Evolutionary conservation across 2,113 vertebrate genomes (phyloP).

Genomic region (Eulemur macaco): DNA sequence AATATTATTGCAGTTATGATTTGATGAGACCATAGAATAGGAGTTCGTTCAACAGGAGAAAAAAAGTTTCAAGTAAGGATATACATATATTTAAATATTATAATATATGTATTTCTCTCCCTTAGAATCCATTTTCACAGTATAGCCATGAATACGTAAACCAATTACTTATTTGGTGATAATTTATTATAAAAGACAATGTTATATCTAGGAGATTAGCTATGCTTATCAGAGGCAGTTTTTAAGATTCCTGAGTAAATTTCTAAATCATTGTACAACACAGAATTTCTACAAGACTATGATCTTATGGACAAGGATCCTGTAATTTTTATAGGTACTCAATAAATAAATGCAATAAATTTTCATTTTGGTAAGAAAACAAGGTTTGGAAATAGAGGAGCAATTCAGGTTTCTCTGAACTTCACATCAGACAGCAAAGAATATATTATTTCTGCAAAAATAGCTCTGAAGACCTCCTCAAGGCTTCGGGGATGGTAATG

Average conservation of each 20-base stretch:
- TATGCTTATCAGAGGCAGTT: not conserved
- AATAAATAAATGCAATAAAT: not conserved
- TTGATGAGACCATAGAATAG: not conserved
- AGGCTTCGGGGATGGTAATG: not conserved
- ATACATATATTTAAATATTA: not conserved
- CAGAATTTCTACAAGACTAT: not conserved
- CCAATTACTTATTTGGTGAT: not conserved
- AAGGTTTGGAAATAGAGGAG: constrained; percentile 12
- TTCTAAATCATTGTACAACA: not conserved
- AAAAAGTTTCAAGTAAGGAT: not conserved
- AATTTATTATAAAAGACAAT: not conserved
- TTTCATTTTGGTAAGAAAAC: constrained; percentile 40
- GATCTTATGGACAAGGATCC: not conserved
- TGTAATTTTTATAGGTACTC: not conserved
- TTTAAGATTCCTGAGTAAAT: not conserved
- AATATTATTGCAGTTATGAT: constrained; percentile 17
- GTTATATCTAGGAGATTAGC: not conserved
- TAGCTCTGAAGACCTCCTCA: not conserved
- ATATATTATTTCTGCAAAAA: not conserved
- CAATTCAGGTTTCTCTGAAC: not conserved
- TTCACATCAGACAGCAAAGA: not conserved
- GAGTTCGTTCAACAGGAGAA: not conserved
- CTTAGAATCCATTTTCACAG: not conserved
- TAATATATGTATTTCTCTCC: not conserved
- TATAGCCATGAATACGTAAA: not conserved